phyloP scores from a whole-genome alignment of 2,797 vertebrate genomes.

The Scolopax rusticola region DNA sequence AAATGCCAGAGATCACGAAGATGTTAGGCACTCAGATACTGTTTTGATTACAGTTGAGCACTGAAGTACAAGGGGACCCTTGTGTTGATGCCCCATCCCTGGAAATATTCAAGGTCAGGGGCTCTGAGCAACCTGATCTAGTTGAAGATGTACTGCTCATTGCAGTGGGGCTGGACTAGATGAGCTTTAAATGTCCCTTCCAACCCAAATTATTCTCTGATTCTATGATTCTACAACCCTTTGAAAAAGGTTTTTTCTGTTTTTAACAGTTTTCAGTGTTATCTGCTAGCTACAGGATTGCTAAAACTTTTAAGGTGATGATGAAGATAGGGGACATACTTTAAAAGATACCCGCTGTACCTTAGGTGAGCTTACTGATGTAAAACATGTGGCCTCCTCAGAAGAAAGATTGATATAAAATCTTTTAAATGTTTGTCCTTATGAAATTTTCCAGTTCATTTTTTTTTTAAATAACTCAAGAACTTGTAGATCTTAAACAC shows the following conservation, averaged over 20 bases:
- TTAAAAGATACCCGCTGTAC: not conserved
- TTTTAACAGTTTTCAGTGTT: not conserved
- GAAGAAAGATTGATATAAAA: not conserved
- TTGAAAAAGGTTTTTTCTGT: not conserved
- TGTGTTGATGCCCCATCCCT: not conserved
- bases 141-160: not conserved
- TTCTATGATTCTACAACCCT: not conserved
- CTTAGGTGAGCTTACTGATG: not conserved
- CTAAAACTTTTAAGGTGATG: not conserved
- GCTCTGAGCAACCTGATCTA: not conserved
- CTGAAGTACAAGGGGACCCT: not conserved
- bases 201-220: not conserved
- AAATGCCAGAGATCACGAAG: not conserved
- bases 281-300: not conserved
- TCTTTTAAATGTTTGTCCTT: not conserved
- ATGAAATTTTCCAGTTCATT: not conserved
- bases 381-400: not conserved
- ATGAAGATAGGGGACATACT: not conserved
- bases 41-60: not conserved
- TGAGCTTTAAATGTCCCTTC: not conserved
- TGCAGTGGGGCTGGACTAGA: not conserved
- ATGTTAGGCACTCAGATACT: not conserved
- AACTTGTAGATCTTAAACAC: not conserved
- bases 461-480: not conserved
- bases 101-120: not conserved